Evolutionary conservation across 1,140 invertebrate genomes (phyloP), one percentile per base, ranked within the genome.

Genomic region (Euborellia annulipes): DNA sequence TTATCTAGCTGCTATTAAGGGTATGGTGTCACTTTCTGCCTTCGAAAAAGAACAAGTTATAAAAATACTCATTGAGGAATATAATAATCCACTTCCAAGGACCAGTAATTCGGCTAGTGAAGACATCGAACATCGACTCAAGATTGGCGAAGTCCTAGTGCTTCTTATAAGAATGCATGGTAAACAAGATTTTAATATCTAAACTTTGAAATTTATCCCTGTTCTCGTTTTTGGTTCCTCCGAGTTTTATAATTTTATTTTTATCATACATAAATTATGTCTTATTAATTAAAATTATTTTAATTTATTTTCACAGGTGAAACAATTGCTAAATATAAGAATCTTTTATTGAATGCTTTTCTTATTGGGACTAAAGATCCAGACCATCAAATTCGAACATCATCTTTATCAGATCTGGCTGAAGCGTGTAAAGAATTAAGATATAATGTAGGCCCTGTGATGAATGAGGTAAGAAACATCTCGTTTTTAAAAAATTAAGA

Each of bases 91-190:
- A 62, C 66, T 55, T 43, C 58, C 55, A 50, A 40, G 45, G n/a
- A 43, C 34, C 3, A 51, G 55, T 42, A 52, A 61, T 41, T 50
- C 55, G 18, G 49, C 43, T 20, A 52, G 53, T 42, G 55, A 27
- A 27, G 23, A 4, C 4, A 27, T 27, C 11, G 23, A 27, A 11
- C 23, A 27, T 34, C 62, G 79, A 52, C 71, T 84, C 55, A 91
- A 91, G 69, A 58, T 90, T 39, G 86, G 85, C 4, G 86, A 93
- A 70, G 73, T 79, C 52, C 62, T 91, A 16, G 75, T 89, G 1
- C 78, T 79, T 66, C 71, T 81, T 22, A 75, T 73, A 2, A 76
- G 74, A 63, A 62, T 60, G 47, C 65, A 90, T 52, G 82, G 83
- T 82, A 67, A 62, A 62, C 57, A 39, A n/a, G n/a, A n/a, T n/a